Base-by-base conservation (phyloP, 2,797 vertebrate species). In the Pangasius macronema region DNA sequence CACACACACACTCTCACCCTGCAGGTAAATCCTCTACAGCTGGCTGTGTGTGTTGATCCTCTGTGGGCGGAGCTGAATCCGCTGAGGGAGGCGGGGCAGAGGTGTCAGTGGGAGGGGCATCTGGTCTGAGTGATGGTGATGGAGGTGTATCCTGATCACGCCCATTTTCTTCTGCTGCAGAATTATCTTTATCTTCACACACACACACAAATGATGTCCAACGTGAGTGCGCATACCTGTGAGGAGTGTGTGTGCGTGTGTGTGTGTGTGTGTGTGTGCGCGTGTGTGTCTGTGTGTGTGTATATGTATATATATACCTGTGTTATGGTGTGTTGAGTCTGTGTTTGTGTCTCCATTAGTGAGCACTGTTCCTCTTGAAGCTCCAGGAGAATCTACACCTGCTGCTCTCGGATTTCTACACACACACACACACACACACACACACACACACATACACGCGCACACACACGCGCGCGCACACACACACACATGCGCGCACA, bases 11-110 rank as follows among this genome's bases (percentile, higher is more conserved):
- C 9, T 13, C 77, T 24, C 53, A 59, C 30, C 98, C 98, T 0
- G 95, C 93, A 55, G 98, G 98, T 89, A 99, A 95, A 0, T 96
- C 93, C 22, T 99, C 97, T 2, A 94, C 90, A 22, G 91, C 85
- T 0, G 93, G 92, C 82, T 95, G 93, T 0, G 95, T 91, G 1
- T 88, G 84, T 86, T 91, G 80, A 94, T 90, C 27, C 92, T 96
- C 94, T 0, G 90, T 83, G 30, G 94, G 65, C 0, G 93, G 88
- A 4, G 82, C 83, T 0, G 96, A 89, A 86, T 96, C 97, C 0
- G 89, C 89, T 0, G 95, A 92, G 1, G 90, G 30, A 14, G 91
- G 91, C 0, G 91, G 83, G 0, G 93, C 89, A 24, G 51, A 76
- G 1, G 24, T 76, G 57, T 85, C 57, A 6, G 82, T 0, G 0